These are phyloP conservation scores for Acheta domesticus DNA, from an alignment of 2,888 invertebrate genomes.

Conservation along the genomic window DNA sequence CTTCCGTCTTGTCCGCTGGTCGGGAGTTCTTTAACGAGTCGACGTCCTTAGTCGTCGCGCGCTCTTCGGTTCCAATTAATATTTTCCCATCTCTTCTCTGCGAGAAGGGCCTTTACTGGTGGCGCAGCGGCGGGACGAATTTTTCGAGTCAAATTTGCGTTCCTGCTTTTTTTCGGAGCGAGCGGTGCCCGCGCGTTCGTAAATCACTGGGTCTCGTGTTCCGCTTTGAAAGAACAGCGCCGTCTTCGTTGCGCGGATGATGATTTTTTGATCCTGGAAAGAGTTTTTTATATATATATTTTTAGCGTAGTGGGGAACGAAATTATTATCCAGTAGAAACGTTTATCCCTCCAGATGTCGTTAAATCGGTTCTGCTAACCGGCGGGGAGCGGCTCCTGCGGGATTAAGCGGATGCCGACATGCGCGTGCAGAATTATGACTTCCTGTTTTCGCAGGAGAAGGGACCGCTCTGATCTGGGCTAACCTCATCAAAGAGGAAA, in stretches of 20 bases:
- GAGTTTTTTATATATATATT: no score
- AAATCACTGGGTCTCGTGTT: no score
- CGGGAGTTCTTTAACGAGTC: background rate
- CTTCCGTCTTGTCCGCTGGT: background rate
- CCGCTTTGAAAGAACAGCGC: no score
- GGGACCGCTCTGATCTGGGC: background rate
- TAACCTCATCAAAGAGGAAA: conserved; percentile 18
- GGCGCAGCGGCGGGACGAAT: background rate
- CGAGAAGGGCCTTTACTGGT: background rate
- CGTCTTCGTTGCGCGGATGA: no score
- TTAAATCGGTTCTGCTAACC: background rate
- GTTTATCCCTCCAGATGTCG: background rate
- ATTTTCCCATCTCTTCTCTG: background rate
- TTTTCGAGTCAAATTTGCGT: background rate
- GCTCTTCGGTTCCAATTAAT: conserved; percentile 18
- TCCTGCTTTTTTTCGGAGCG: background rate
- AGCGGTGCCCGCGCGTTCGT: no score
- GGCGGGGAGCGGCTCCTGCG: background rate
- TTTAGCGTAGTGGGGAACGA: background rate
- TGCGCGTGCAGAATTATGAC: background rate
- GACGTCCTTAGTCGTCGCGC: background rate
- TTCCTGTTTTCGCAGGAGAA: background rate
- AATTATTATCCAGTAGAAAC: background rate
- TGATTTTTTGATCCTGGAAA: no score
- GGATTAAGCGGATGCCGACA: background rate